Evolutionary conservation across 2,888 invertebrate genomes (phyloP).

Genomic region (Macrosiphum euphorbiae): DNA sequence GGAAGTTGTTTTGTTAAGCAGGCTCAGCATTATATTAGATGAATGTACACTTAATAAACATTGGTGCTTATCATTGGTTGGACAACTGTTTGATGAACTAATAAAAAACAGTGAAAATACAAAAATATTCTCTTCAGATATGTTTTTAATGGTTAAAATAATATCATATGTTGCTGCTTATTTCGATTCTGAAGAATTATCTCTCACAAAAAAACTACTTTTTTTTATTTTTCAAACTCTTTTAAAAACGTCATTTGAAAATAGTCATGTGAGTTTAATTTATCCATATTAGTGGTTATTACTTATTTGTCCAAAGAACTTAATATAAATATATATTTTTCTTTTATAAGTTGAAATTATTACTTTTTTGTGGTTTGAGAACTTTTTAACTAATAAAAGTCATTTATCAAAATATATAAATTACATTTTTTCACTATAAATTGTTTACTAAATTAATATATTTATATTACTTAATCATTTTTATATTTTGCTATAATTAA

Average conservation of each 20-base stretch:
- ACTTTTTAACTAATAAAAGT: not conserved
- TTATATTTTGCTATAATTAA: not conserved
- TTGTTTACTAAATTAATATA: not conserved
- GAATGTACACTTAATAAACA: slow-evolving; percentile 42
- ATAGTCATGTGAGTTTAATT: slow-evolving; percentile 32
- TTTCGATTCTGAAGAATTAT: slow-evolving; percentile 40
- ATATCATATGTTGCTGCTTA: slow-evolving; percentile 44
- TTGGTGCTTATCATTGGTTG: slow-evolving; percentile 36
- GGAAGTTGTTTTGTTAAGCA: slow-evolving; percentile 45
- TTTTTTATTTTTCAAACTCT: slow-evolving; percentile 56
- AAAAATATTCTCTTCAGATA: slow-evolving; percentile 15
- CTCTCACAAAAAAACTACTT: slow-evolving; percentile 44
- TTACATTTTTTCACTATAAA: not conserved
- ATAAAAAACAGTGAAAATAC: slow-evolving; percentile 7
- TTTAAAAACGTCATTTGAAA: slow-evolving; percentile 49
- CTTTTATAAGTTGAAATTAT: not conserved
- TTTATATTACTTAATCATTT: not conserved
- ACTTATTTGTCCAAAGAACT: not conserved
- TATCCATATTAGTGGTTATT: not conserved
- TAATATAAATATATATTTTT: not conserved
- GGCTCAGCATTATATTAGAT: slow-evolving; percentile 31
- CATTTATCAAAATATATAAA: not conserved
- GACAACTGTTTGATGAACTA: slow-evolving; percentile 49
- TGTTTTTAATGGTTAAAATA: slow-evolving; percentile 51
- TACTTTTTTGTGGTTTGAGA: not conserved